Evolutionary conservation across 1,140 invertebrate genomes (phyloP).

Genomic region (Cyclina sinensis): DNA sequence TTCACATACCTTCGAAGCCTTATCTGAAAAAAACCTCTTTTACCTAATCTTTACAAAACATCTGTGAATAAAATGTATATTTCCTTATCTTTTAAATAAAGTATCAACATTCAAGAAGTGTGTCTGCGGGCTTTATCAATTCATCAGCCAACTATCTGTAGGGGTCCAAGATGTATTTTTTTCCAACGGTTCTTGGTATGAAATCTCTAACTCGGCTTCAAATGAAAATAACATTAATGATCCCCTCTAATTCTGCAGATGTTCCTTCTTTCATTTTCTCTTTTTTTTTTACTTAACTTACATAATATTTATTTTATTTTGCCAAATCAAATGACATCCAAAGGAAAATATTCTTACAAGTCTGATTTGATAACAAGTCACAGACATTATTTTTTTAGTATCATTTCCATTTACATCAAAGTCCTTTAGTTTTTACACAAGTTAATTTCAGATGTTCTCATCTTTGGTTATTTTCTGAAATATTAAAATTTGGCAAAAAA

Average conservation of each 20-base stretch:
- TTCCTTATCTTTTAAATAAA: constrained; percentile 65
- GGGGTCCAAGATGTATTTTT: constrained; percentile 17
- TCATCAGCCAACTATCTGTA: background rate
- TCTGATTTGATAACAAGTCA: background rate
- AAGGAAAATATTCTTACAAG: background rate
- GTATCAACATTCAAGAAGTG: constrained; percentile 57
- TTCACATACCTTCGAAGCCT: constrained; percentile 39
- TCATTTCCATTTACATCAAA: background rate
- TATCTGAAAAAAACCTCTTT: constrained; percentile 37
- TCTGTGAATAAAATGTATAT: constrained; percentile 53
- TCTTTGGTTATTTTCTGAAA: too few relatives aligned
- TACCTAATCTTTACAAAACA: constrained; percentile 54
- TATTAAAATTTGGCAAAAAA: too few relatives aligned
- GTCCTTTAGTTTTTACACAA: background rate
- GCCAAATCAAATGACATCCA: background rate
- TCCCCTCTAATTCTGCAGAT: background rate
- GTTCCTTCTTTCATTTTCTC: background rate
- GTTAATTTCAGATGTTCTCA: too few relatives aligned
- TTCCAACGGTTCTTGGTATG: background rate
- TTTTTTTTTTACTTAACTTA: background rate
- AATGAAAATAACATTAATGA: background rate
- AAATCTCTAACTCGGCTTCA: background rate
- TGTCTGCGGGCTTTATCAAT: constrained; percentile 29
- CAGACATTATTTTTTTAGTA: background rate
- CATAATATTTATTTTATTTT: background rate